Conservation (phyloP, 2,888 invertebrate genomes). For the Neuroscelio doddi region DNA sequence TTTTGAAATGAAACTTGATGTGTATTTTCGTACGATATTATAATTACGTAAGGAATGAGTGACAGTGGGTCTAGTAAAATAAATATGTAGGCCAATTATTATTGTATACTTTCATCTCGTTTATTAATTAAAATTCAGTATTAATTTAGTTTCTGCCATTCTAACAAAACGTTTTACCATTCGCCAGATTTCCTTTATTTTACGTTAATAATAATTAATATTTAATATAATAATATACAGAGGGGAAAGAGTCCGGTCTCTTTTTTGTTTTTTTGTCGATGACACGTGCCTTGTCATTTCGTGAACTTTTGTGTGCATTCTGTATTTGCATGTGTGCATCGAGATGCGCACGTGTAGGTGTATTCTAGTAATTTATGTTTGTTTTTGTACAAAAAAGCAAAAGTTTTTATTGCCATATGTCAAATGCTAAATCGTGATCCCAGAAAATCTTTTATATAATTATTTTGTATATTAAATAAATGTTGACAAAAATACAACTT, state of each 20-base stretch:
- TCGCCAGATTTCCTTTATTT: constrained; percentile 63
- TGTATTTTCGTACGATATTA: no score
- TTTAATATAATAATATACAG: constrained; percentile 70
- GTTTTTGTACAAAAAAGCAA: no score
- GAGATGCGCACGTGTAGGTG: neutral
- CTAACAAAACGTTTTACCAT: constrained; percentile 70
- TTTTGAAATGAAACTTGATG: constrained; percentile 18
- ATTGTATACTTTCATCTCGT: constrained; percentile 72
- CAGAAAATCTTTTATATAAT: no score
- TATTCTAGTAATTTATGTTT: neutral
- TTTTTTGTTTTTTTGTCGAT: constrained; percentile 30
- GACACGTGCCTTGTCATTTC: constrained; percentile 40
- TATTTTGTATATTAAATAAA: no score
- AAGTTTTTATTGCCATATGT: no score
- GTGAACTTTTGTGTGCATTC: constrained; percentile 12
- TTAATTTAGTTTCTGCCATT: constrained; percentile 71
- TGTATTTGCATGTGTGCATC: neutral
- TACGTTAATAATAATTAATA: constrained; percentile 70
- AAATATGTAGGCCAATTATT: constrained; percentile 48
- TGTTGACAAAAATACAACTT: no score
- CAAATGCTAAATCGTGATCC: no score
- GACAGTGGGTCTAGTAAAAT: constrained; percentile 42
- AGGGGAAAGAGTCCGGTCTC: constrained; percentile 54
- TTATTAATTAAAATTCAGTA: constrained; percentile 72
- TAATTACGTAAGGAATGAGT: constrained; percentile 19